A percentile compares a stretch with the other conserved stretches of the same genome.
Evolutionary conservation across 2,113 vertebrate species (phyloP).

Genomic region (Dipodomys stephensi): DNA sequence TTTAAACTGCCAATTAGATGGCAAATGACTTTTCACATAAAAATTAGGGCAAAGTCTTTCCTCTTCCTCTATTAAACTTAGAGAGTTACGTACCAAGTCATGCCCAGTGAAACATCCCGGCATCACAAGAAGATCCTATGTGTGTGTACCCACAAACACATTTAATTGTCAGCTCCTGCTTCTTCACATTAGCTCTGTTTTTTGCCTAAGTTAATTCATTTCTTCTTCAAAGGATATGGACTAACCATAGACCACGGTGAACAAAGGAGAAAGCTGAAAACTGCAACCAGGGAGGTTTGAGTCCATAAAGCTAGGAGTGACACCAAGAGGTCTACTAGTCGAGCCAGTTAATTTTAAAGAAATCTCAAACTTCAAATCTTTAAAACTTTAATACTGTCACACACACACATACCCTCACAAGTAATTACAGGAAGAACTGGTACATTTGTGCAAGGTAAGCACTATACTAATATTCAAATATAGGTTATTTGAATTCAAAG

Average conservation of each 20-base stretch:
- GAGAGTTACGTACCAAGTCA: constrained; percentile 66
- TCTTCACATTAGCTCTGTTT: constrained; percentile 63
- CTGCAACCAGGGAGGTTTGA: neutral
- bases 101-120: constrained; percentile 64
- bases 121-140: constrained; percentile 31
- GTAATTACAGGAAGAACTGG: neutral
- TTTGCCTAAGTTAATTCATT: constrained; percentile 60
- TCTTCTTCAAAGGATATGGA: constrained; percentile 42
- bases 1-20: constrained; percentile 58
- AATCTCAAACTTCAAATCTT: neutral
- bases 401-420: neutral
- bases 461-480: constrained; percentile 41
- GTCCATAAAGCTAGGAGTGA: constrained; percentile 39
- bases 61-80: constrained; percentile 58
- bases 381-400: constrained; percentile 1
- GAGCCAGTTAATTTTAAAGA: constrained; percentile 33
- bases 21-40: constrained; percentile 63
- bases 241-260: constrained; percentile 14
- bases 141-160: neutral
- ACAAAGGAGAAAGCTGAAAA: constrained; percentile 54
- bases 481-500: constrained; percentile 10
- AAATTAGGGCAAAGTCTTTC: constrained; percentile 69
- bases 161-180: constrained; percentile 64
- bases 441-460: neutral
- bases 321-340: constrained; percentile 18